Evolutionary conservation across 2,113 vertebrate genomes (phyloP), one percentile per base, ranked within the genome.

Genomic region (Alethe diademata): DNA sequence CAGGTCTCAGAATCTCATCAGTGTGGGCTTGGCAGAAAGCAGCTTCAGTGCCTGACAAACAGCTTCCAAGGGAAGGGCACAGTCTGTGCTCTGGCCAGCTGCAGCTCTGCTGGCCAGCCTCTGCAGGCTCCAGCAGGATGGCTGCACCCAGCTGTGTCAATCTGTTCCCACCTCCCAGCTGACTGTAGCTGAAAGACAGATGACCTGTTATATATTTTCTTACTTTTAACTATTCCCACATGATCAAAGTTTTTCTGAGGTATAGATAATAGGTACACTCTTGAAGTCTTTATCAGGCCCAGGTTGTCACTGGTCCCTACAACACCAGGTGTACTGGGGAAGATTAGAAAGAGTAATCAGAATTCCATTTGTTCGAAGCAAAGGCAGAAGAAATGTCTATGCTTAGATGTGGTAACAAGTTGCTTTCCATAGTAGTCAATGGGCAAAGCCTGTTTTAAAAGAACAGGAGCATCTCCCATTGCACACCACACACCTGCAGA

Each of bases 161-260:
- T 86, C 92, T 80, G 82, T 14, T 96, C 93, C 86, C 93, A 81
- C 61, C 96, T 56, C 90, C 4, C 4, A 84, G 88, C 94, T 86
- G 86, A 33, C 82, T 88, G 8, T 4, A 83, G 92, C 86, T 84
- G 83, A 90, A 80, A 95, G 94, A 93, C 79, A 50, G 92, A 95
- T 88, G 75, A 94, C 42, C 94, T 94, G 88, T 51, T 92, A 92
- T 35, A 19, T 48, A 88, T 95, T 94, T 73, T 96, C 88, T 86
- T 86, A 65, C 88, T 84, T 92, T 78, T 92, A 96, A 95, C 88
- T 78, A 50, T 88, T 96, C 72, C 93, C 95, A 97, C 72, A 93
- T 94, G 93, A 93, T 64, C 0, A 0, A 33, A 76, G 48, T 28
- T 67, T 94, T 93, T 84, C 79, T 92, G 57, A 36, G 79, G 51